A percentile compares a stretch with the other conserved stretches of the same genome.
Evolutionary conservation across 2,113 vertebrate genomes (phyloP).

Genomic region (Haplotaxodon microlepis): DNA sequence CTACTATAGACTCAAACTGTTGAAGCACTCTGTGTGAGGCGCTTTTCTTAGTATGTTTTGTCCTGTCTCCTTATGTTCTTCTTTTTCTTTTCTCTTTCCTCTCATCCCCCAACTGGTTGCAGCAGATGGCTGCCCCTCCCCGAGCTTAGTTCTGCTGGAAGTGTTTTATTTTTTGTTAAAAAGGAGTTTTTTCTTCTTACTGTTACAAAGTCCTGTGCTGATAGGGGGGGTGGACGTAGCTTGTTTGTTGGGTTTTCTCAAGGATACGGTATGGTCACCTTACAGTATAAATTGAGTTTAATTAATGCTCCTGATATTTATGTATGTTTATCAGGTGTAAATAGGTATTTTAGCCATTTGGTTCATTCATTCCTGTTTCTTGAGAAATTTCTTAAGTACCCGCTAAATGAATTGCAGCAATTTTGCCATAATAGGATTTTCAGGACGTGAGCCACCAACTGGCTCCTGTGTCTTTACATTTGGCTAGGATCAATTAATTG

Average conservation of each 20-base stretch:
- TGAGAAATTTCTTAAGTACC: neutral
- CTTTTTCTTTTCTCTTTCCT: neutral
- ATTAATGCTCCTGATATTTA: neutral
- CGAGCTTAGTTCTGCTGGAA: neutral
- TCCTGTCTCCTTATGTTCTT: neutral
- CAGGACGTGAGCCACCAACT: neutral
- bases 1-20: neutral
- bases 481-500: neutral
- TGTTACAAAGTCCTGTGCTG: neutral
- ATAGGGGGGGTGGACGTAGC: neutral
- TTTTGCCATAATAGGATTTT: neutral
- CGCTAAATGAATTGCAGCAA: neutral
- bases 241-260: neutral
- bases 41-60: neutral
- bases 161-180: neutral
- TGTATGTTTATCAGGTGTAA: neutral
- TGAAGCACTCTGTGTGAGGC: neutral
- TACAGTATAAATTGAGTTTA: neutral
- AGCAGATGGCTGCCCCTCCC: neutral
- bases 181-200: neutral
- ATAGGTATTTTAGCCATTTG: neutral
- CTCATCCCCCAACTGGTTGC: neutral
- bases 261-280: neutral
- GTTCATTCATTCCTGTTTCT: neutral
- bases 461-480: neutral